Conservation (phyloP, 1,140 invertebrate genomes). For the Leptopilina boulardi region DNA sequence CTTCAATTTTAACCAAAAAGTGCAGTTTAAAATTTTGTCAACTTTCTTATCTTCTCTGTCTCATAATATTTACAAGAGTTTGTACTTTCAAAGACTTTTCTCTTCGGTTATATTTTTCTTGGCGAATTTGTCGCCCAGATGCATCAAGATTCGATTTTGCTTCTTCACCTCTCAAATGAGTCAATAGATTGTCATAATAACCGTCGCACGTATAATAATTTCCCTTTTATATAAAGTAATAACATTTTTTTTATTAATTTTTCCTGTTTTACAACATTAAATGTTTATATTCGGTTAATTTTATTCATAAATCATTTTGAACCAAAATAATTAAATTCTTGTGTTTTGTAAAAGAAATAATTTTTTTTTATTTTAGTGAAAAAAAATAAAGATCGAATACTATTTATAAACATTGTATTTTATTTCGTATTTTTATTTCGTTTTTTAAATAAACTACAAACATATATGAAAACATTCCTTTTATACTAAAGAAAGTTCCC, state of each 20-base stretch:
- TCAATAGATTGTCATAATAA: constrained; percentile 1
- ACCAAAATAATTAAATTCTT: too few species aligned
- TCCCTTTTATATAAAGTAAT: neutral
- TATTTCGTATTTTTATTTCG: neutral
- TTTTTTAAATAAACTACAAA: neutral
- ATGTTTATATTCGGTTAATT: too few species aligned
- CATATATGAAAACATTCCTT: neutral
- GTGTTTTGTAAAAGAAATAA: too few species aligned
- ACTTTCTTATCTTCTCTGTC: neutral
- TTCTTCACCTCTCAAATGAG: neutral
- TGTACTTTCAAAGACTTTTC: constrained; percentile 19
- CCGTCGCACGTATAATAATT: neutral
- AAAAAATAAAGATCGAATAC: neutral
- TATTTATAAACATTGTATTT: neutral
- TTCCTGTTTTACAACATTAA: too few species aligned
- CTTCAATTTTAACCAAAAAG: neutral
- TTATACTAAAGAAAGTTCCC: neutral
- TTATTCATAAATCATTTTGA: too few species aligned
- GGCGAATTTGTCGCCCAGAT: constrained; percentile 10
- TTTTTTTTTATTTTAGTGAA: neutral
- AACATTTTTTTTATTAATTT: too few species aligned
- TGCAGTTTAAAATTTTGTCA: neutral
- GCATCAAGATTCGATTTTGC: neutral
- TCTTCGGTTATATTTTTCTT: neutral
- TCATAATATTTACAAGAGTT: constrained; percentile 31